Base-by-base conservation (phyloP, 2,797 vertebrate species). In the Anniella stebbinsi region DNA sequence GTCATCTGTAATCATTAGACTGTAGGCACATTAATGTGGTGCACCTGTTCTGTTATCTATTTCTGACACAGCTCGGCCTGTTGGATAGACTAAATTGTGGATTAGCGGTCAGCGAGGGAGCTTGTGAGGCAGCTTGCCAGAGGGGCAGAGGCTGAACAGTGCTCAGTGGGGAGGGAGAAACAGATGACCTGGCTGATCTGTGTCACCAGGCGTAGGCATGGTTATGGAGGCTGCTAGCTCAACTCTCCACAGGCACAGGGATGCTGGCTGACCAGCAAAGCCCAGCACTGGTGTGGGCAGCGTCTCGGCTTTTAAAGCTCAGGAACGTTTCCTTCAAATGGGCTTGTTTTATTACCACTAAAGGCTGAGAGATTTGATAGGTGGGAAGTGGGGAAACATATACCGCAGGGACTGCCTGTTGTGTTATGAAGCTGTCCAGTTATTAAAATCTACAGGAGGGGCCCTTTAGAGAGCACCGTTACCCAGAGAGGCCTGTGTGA, bases 1-100 rank as follows among this genome's bases (percentile, higher is more conserved):
- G 77, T 38, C 30, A 33, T 33, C 1, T 81, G 84, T 86, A 90
- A 75, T 66, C 41, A 18, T 86, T 72, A 80, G 28, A 51, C 41
- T 69, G 78, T n/a, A 73, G 70, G 57, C 25, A 48, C 81, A 66
- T 84, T 84, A 72, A 70, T 72, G 69, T 75, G 77, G 38, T 38
- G 67, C 89, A 81, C 84, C 77, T 90, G 89, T 80, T 80, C 54
- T 30, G 41, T 77, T 78, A 54, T 86, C 67, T 86, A 80, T 90
- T 86, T 86, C 51, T 86, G 89, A 75, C 41, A 45, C 69, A 86
- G 78, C 38, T n/a, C 60, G 15, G 60, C 12, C 77, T 70, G 36
- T 80, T 80, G 77, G 38, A 38, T 70, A 69, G 66, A 10, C 66
- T 81, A 45, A 86, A 66, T n/a, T 48, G 67, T 60, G 69, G 69